Evolutionary conservation across 2,113 vertebrate genomes (phyloP).

Genomic region (Perca flavescens): DNA sequence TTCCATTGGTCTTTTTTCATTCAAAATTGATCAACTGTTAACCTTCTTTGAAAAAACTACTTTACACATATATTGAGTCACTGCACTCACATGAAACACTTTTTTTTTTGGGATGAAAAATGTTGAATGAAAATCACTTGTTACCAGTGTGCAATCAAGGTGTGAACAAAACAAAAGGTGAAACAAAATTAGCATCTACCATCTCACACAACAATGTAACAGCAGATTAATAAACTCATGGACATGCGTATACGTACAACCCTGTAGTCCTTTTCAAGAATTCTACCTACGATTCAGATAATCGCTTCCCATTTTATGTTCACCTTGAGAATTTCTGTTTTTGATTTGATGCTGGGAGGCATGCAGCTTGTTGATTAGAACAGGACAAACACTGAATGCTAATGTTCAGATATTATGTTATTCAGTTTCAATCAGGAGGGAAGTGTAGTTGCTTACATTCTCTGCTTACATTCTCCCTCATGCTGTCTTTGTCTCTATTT

Average conservation of each 20-base stretch:
- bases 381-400: slow-evolving; percentile 79
- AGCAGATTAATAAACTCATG: slow-evolving; percentile 55
- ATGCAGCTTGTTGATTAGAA: slow-evolving; percentile 85
- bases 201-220: slow-evolving; percentile 3
- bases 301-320: slow-evolving; percentile 69
- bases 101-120: background rate
- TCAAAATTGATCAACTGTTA: background rate
- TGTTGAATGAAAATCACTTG: background rate
- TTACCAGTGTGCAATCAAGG: background rate
- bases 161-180: background rate
- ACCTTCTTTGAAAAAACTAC: background rate
- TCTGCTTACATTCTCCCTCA: slow-evolving; percentile 44
- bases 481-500: background rate
- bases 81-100: background rate
- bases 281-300: slow-evolving; percentile 65
- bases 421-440: slow-evolving; percentile 50
- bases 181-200: background rate
- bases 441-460: slow-evolving; percentile 36
- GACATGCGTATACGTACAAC: slow-evolving; percentile 28
- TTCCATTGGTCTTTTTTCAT: background rate
- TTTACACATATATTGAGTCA: background rate
- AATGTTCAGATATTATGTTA: slow-evolving; percentile 72
- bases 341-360: slow-evolving; percentile 83
- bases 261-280: slow-evolving; percentile 58
- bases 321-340: slow-evolving; percentile 83